Conservation (phyloP, 2,113 vertebrate genomes). For the Menidia beryllina region DNA sequence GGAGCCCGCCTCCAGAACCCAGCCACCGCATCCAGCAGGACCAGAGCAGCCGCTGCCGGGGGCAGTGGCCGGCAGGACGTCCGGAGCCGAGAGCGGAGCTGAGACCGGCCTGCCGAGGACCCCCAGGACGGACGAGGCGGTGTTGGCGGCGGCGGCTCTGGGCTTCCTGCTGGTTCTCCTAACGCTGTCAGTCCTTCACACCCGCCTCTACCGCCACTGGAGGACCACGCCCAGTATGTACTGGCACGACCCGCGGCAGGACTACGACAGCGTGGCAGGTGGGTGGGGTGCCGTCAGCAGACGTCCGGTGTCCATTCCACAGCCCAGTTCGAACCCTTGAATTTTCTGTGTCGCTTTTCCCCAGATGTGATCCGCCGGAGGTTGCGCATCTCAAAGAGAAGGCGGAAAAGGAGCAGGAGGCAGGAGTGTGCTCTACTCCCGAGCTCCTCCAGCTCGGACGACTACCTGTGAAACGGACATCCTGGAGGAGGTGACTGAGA, state of each 20-base stretch:
- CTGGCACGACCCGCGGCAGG: conserved; percentile 81
- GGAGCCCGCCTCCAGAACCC: background rate
- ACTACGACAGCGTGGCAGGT: conserved; percentile 83
- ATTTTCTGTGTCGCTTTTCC: too few species aligned
- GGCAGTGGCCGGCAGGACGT: background rate
- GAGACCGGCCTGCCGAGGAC: conserved; percentile 60
- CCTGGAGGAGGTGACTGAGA: background rate
- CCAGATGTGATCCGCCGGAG: conserved; percentile 83
- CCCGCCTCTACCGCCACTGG: conserved; percentile 84
- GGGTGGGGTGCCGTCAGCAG: background rate
- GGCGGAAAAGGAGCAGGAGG: conserved; percentile 75
- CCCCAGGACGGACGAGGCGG: conserved; percentile 84
- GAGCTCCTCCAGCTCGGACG: conserved; percentile 79
- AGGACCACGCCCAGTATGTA: conserved; percentile 86
- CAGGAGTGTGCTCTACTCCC: conserved; percentile 75
- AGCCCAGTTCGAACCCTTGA: too few species aligned
- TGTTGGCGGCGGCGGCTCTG: conserved; percentile 89
- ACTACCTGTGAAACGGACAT: conserved; percentile 29
- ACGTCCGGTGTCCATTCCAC: too few species aligned
- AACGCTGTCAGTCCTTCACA: conserved; percentile 82
- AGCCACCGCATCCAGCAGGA: too few species aligned
- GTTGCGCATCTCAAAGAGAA: conserved; percentile 72
- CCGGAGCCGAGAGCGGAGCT: background rate
- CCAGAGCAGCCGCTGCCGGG: too few species aligned
- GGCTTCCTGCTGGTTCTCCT: conserved; percentile 88